Evolutionary conservation across 1,140 invertebrate species (phyloP), one percentile per base, ranked within the genome.

Genomic region (Trichoplusia ni): DNA sequence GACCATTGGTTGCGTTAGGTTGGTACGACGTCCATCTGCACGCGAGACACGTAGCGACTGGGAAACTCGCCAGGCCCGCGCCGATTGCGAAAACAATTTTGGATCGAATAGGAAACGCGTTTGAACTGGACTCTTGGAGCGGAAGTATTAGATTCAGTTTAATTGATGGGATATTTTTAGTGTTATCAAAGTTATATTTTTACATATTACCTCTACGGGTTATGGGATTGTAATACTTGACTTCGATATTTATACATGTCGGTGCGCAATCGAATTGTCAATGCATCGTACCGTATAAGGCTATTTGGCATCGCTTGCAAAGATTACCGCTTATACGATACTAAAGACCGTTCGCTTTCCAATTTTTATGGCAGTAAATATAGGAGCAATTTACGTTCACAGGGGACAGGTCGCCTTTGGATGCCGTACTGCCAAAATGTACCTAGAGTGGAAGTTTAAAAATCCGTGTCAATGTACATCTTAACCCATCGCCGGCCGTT

Each of bases 381-480:
- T 31, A 11, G 40, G 13, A 23, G 19, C 44, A 47, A 31, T 49
- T 49, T 49, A 29, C 29, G 46, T 8, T 18, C 46, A 31, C 25
- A 4, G 13, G 21, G 35, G 25, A 16, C 23, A 47, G 25, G 46
- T 49, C 46, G 9, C 25, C n/a, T n/a, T 4, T 23, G 46, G 46
- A 49, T 25, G 27, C 16, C 14, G 29, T 49, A 29, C 25, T 49
- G 40, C 33, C 35, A 37, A 35, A 54, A 37, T 40, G 40, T 59
- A 23, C 21, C 21, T 18, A 29, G 53, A 18, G 21, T 40, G 21
- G 19, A 31, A 59, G 54, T 59, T 44, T 42, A 40, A 27, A 59
- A 76, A 71, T 74, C 71, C 68, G 67, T 73, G 70, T 73, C 64
- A 68, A 64, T 62, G 67, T 67, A 61, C 44, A 40, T 61, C 44